These are phyloP conservation scores for Pogonomyrmex barbatus DNA, from an alignment of 1,140 invertebrate genomes.

Conservation along the genomic window DNA sequence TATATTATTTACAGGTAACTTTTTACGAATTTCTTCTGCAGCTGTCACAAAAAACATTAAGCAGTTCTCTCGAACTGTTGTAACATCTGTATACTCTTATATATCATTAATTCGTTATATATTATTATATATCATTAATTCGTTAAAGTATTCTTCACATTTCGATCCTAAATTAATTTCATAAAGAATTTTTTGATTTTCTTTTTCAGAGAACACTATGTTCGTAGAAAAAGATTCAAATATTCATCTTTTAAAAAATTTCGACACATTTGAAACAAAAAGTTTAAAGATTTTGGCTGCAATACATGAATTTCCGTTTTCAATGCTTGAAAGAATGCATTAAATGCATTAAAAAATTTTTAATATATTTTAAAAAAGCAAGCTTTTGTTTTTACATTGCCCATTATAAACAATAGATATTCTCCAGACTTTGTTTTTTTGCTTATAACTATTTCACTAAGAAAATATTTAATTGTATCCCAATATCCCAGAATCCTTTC, in stretches of 20 bases:
- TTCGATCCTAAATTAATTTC: not conserved
- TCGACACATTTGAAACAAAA: not conserved
- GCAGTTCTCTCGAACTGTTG: not conserved
- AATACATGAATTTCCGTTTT: too few species aligned
- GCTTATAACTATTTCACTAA: not conserved
- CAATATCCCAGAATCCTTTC: slow-evolving; percentile 9
- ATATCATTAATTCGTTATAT: not conserved
- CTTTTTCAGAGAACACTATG: not conserved
- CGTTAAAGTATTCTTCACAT: not conserved
- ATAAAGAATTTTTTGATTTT: not conserved
- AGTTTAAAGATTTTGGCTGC: too few species aligned
- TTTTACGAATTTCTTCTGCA: not conserved
- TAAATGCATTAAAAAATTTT: not conserved
- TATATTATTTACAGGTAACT: not conserved
- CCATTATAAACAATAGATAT: slow-evolving; percentile 1
- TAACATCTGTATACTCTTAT: not conserved
- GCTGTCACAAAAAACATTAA: not conserved
- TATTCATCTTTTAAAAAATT: not conserved
- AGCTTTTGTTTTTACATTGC: not conserved
- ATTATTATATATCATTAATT: not conserved
- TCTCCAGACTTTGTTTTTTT: not conserved
- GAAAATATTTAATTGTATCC: slow-evolving; percentile 18
- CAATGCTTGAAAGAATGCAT: too few species aligned
- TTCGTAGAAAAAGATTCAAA: not conserved
- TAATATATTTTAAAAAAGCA: slow-evolving; percentile 9